Base-by-base conservation (phyloP, 2,888 invertebrate species). In the Epistrophella euchroma region DNA sequence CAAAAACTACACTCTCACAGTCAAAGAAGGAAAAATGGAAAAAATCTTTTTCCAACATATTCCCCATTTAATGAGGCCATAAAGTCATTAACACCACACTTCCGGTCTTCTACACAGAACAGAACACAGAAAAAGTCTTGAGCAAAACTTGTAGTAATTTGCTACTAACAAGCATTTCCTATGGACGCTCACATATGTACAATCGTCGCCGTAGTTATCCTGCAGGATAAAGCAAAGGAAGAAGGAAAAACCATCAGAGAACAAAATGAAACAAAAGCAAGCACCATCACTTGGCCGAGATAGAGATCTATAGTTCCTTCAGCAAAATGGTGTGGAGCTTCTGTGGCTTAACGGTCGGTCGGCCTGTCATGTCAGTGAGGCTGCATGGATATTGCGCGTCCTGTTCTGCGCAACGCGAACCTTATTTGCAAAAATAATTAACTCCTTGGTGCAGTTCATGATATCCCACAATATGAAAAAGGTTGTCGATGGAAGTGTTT, bases 151-250 rank as follows among this genome's bases (percentile, higher is more conserved):
- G 58, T 47, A 76, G 60, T 73, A 68, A 81, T 76, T 85, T 73
- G 76, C 81, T 72, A 60, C 85, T 81, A 85, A 85, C 85, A 76
- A 85, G 76, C 81, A 73, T 72, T 85, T 85, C 76, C 81, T 55
- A 45, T 68, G 22, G 13, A 32, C 45, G 55, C 47, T 50, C 43
- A 84, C 43, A 84, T 47, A 75, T 43, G n/a, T n/a, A n/a, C n/a
- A 76, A 56, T 64, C 60, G 55, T 43, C 47, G 47, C 58, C 60
- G 55, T 43, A 32, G 47, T 32, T 64, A 45, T 35, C 75, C 22
- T 45, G 25, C 58, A 28, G 60, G 25, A 55, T 71, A 60, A 50
- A 32, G 50, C 55, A 43, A 64, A 62, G 15, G 45, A 50, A 62
- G 50, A 32, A 17, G 35, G 50, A 32, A 17, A 25, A 37, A 70